Conservation (phyloP, 2,888 invertebrate genomes). For the Camponotus fellah region DNA sequence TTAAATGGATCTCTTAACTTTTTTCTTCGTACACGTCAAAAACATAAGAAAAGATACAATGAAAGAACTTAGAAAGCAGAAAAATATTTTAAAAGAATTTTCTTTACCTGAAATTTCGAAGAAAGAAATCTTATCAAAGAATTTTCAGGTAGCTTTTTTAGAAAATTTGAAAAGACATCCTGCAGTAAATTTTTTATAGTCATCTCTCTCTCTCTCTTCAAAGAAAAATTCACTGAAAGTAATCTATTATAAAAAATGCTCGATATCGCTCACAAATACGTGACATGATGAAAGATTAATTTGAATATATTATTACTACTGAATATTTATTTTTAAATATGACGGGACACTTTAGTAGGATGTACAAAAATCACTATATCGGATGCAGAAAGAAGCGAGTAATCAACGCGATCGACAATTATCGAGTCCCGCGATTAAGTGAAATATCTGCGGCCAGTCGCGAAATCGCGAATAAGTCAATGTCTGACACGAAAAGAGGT, state of each 20-base stretch:
- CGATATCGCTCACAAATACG: not conserved
- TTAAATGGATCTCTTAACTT: too few species aligned
- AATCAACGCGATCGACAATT: not conserved
- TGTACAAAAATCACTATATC: not conserved
- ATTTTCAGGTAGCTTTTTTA: too few species aligned
- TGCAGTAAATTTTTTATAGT: not conserved
- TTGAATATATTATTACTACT: not conserved
- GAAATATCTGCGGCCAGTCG: constrained; percentile 27
- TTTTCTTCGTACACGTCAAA: too few species aligned
- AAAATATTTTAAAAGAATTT: too few species aligned
- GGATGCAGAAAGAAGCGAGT: not conserved
- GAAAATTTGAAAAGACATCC: too few species aligned
- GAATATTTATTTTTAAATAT: not conserved
- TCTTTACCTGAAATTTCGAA: too few species aligned
- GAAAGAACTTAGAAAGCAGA: too few species aligned
- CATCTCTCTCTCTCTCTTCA: too few species aligned
- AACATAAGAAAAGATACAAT: too few species aligned
- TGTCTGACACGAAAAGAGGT: constrained; percentile 32
- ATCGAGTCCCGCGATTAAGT: constrained; percentile 10
- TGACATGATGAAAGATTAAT: not conserved
- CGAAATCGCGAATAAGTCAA: constrained; percentile 43
- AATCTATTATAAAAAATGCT: not conserved
- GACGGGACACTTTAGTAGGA: not conserved
- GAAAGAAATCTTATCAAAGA: too few species aligned
- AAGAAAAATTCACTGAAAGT: not conserved